Base-by-base conservation (phyloP, 2,797 vertebrate genomes). In the Xiphorhynchus erythropygius region DNA sequence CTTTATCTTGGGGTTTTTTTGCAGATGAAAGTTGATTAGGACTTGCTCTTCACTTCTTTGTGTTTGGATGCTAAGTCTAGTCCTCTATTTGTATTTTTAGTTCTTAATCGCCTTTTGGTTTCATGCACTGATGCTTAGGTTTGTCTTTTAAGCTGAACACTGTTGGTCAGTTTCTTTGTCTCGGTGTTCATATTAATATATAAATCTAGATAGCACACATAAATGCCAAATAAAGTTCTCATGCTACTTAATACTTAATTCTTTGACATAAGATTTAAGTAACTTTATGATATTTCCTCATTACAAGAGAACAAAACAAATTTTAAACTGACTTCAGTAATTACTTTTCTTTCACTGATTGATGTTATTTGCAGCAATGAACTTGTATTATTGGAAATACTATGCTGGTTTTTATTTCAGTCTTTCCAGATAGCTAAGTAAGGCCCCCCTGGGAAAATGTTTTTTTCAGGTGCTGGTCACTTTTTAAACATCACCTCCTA, bases 211-310 rank as follows among this genome's bases (percentile, higher is more conserved):
- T 18, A 52, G 50, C 59, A 32, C 13, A 25, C 6, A 21, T 21
- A 71, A 75, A 60, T 68, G 81, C 24, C 91, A 95, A 93, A 77
- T 73, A 21, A 86, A 85, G 14, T 89, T 95, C 37, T 52, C 25
- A 15, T 83, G 57, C 71, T 85, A 42, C 74, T 92, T 93, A 85
- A 46, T 15, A 8, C 42, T 80, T 94, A 64, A 60, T 83, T 75
- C 57, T 84, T 91, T 60, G 46, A 63, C 22, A 42, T 80, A 64
- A 80, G 15, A 70, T 52, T 73, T 47, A 63, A 52, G 16, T 77
- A 81, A 63, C 30, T 80, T 44, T 32, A 8, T 77, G 53, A 4
- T 60, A 55, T 23, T 79, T 88, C 18, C 28, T 84, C 18, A 55
- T 74, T 74, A 53, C 7, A 67, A 53, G 37, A 85, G 41, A 63